These are phyloP conservation scores for Oscheius sp. DNA, from an alignment of 2,888 invertebrate species.

Conservation along the genomic window DNA sequence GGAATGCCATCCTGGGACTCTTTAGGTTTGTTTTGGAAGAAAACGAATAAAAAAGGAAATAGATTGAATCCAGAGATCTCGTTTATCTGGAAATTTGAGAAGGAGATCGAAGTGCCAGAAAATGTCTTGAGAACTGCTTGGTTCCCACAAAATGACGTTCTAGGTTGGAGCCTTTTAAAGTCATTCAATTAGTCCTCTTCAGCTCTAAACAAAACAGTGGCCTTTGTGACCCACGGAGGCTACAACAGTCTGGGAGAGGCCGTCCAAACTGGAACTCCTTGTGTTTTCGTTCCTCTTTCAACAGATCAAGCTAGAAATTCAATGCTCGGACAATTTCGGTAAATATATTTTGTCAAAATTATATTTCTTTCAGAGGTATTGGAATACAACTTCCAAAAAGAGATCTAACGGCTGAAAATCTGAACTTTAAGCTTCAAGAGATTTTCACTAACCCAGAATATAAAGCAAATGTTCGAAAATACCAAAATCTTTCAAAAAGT, in stretches of 20 bases:
- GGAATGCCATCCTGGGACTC: conserved; percentile 8
- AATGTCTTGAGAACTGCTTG: conserved; percentile 20
- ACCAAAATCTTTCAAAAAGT: too few species aligned
- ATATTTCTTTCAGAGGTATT: conserved; percentile 20
- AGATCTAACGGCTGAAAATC: not conserved
- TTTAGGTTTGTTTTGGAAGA: too few species aligned
- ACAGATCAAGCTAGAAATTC: conserved; percentile 22
- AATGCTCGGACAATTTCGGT: conserved; percentile 13
- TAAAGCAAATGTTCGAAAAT: too few species aligned
- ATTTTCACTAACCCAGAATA: not conserved
- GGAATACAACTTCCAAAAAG: conserved; percentile 15
- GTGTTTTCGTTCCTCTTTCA: conserved; percentile 25
- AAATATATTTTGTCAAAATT: too few species aligned
- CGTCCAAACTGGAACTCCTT: conserved; percentile 18
- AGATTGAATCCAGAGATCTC: conserved; percentile 24
- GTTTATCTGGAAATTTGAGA: conserved; percentile 32
- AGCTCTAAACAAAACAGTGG: conserved; percentile 20
- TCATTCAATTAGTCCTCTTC: too few species aligned
- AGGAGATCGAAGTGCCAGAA: conserved; percentile 26
- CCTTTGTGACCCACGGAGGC: conserved; percentile 29
- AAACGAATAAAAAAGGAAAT: too few species aligned
- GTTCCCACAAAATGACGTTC: conserved; percentile 22
- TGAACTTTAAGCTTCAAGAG: conserved; percentile 1
- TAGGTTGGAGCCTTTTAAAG: conserved; percentile 6
- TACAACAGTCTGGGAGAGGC: conserved; percentile 34